Base-by-base conservation (phyloP, 2,113 vertebrate species). In the Misgurnus anguillicaudatus region DNA sequence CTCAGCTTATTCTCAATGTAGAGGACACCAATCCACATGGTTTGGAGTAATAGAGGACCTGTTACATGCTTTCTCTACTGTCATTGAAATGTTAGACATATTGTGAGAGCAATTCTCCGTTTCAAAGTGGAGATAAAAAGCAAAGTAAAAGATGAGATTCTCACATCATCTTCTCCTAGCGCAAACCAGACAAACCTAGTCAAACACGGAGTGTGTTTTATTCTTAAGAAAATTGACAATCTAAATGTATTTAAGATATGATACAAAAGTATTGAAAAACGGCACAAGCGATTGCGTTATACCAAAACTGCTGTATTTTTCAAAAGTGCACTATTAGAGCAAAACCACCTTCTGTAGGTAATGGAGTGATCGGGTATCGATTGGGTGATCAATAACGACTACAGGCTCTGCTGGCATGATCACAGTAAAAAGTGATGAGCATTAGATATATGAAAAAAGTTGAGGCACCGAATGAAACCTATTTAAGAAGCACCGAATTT, bases 81-180 rank as follows among this genome's bases (percentile, higher is more conserved):
- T 19, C 19, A 16, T 9, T 75, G 21, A 77, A 82, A 71, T 17
- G 62, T 72, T 60, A 76, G 38, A 65, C 58, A 14, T 14, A 36
- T 53, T 19, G 9, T 9, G 11, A 53, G 24, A 72, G 11, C 31
- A 31, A 57, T 19, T 3, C 66, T 65, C 53, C 21, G 31, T 16
- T 75, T 21, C 6, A 3, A 55, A 53, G 45, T 6, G 0, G 6
- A 21, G 3, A 39, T 5, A 6, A 38, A 48, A 55, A 31, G 24
- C 31, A 64, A 65, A 47, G 10, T 38, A 21, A 24, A 17, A n/a
- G 39, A 48, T 11, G 14, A 81, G 47, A 79, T 31, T 51, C 45
- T 39, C 48, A 51, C 13, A 14, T 14, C 48, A 51, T 51, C 13
- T 14, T 51, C 11, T 51, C 21, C 13, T 5, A 51, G 48, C 48